Percentiles rank a stretch among this genome's conserved stretches.
These are phyloP conservation scores for Chunga burmeisteri DNA, from an alignment of 2,113 vertebrate species.

Conservation along the genomic window DNA sequence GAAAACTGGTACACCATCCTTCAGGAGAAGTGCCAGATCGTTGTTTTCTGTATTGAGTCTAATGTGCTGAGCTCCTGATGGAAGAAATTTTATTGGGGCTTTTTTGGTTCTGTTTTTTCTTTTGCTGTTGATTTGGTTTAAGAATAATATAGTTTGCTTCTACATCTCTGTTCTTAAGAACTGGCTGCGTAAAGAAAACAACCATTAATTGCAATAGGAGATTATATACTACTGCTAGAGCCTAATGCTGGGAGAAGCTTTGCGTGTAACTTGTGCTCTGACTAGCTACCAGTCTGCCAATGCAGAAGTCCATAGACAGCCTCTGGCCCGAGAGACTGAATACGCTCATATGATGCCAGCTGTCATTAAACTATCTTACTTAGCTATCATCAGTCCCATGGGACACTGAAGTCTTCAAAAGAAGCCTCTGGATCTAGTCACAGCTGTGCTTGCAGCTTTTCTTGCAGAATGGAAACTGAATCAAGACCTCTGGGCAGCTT, in stretches of 20 bases:
- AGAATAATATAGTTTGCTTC: not conserved
- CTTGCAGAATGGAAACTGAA: not conserved
- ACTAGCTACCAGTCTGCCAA: not conserved
- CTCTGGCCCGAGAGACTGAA: not conserved
- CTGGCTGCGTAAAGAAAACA: not conserved
- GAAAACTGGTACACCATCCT: not conserved
- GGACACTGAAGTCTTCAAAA: not conserved
- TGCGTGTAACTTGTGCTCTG: not conserved
- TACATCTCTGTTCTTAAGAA: not conserved
- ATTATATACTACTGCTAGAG: not conserved
- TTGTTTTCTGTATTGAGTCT: not conserved
- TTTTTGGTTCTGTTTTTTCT: not conserved
- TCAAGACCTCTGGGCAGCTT: not conserved
- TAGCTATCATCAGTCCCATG: not conserved
- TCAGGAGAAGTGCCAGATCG: not conserved
- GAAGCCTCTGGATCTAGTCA: not conserved
- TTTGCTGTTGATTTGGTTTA: not conserved
- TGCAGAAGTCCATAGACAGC: fast-evolving
- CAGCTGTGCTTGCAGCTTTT: not conserved
- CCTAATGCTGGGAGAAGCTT: not conserved
- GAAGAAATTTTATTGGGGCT: not conserved
- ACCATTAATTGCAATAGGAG: not conserved
- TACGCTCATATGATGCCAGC: not conserved
- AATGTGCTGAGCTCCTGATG: not conserved
- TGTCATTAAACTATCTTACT: not conserved